Conservation (phyloP, 30 jellyfish, hydroid and myxozoan species). For the Catostylus mosaicus region DNA sequence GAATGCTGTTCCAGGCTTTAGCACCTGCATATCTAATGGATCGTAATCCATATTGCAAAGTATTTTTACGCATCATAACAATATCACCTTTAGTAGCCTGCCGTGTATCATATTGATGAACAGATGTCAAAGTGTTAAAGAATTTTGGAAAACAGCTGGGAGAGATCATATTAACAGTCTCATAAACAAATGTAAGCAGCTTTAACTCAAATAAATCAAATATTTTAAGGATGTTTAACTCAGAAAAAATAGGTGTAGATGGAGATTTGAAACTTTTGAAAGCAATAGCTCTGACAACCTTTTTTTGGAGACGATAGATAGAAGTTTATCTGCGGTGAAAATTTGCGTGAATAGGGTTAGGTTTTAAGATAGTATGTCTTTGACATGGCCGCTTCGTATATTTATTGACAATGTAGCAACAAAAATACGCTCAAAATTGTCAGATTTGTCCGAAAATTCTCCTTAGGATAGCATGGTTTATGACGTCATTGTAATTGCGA, state of each 20-base stretch:
- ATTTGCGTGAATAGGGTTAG: no score
- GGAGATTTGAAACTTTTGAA: conserved; percentile 25
- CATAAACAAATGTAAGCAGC: conserved; percentile 43
- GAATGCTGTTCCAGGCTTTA: conserved; percentile 48
- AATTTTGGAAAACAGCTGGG: conserved; percentile 29
- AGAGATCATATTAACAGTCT: conserved; percentile 30
- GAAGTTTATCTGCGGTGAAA: no score
- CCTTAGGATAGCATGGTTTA: no score
- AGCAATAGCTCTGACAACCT: no score
- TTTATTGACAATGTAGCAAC: no score
- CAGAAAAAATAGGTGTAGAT: conserved; percentile 35
- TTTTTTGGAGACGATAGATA: not conserved
- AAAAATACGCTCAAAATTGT: no score
- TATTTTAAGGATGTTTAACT: conserved; percentile 19
- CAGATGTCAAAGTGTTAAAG: conserved; percentile 44
- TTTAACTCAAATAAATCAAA: conserved; percentile 3
- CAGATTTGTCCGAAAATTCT: no score
- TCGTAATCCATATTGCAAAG: no score
- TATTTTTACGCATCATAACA: conserved; percentile 39
- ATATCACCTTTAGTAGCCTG: conserved; percentile 54
- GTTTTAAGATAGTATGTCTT: no score
- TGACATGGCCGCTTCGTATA: no score
- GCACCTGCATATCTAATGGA: conserved; percentile 59
- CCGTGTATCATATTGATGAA: no score
- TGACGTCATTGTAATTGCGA: conserved; percentile 13